Base-by-base conservation (phyloP, 2,888 invertebrate species). In the Drosophila trichaetosa region DNA sequence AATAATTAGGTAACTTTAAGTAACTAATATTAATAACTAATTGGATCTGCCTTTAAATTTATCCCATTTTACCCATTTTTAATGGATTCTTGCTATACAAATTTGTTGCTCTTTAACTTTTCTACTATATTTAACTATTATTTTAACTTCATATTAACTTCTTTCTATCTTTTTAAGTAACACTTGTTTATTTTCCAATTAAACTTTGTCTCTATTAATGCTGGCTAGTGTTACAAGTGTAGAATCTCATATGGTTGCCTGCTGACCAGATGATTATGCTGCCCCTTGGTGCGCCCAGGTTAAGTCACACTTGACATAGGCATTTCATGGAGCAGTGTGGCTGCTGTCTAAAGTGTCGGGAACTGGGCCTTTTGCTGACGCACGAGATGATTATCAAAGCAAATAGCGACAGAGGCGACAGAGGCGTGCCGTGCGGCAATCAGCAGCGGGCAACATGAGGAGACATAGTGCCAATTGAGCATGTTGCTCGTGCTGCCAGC, bases 371-470 rank as follows among this genome's bases (percentile, higher is more conserved):
- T 46, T 64, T 88, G 90, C 89, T 87, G 87, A 87, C 87, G 87
- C 87, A 87, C 87, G 89, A 89, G 87, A 89, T 87, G 80, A 87
- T 84, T 87, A 90, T 90, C 90, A 82, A 53, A 38, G 33, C 27
- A n/a, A n/a, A 18, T 13, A 10, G n/a, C 52, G n/a, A 27, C 42
- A 24, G 52, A 36, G 61, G 40, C 46, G 51, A 42, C 66, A 60
- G 53, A 36, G 67, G 69, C 49, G 76, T 48, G 68, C 33, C 62
- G 46, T 8, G 46, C 46, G 68, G 52, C 73, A 82, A 72, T 77
- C 84, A 70, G 70, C 38, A 18, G 27, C 49, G 3, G 67, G 73
- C 77, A 81, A 86, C 86, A 90, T 89, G 90, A 79, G 76, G 68
- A 76, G 80, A 80, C 65, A 40, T 71, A 76, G 79, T 76, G 86